These are phyloP conservation scores for Dicentrarchus labrax DNA, from an alignment of 2,113 vertebrate species.

Conservation along the genomic window DNA sequence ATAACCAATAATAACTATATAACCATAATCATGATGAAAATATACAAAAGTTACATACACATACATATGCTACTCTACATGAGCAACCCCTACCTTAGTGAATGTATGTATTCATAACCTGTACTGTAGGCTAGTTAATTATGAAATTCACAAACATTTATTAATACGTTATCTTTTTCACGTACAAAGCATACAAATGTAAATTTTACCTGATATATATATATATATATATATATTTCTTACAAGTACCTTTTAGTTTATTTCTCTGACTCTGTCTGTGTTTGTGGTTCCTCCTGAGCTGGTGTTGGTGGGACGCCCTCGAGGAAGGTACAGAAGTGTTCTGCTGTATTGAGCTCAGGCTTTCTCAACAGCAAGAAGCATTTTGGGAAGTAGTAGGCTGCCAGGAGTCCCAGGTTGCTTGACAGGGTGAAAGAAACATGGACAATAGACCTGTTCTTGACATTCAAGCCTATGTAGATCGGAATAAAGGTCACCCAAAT, in stretches of 20 bases:
- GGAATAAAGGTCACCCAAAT: conserved; percentile 89
- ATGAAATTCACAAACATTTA: neutral
- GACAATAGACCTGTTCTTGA: conserved; percentile 70
- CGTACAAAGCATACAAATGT: neutral
- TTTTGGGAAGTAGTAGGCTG: conserved; percentile 87
- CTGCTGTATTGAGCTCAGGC: conserved; percentile 85
- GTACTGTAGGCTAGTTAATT: neutral
- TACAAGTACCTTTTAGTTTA: conserved; percentile 2
- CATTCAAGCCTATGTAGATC: conserved; percentile 77
- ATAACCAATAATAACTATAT: no score
- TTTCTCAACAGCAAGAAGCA: conserved; percentile 86
- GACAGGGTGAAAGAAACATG: conserved; percentile 79
- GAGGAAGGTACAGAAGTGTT: conserved; percentile 84
- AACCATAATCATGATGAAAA: neutral
- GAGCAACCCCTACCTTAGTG: neutral
- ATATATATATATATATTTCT: neutral
- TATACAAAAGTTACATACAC: no score
- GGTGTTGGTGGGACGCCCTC: conserved; percentile 69
- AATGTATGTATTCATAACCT: neutral
- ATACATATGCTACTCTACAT: neutral
- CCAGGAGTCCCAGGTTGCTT: conserved; percentile 84
- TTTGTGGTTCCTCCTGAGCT: conserved; percentile 65
- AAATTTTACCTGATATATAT: neutral
- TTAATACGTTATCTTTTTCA: neutral
- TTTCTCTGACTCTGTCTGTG: conserved; percentile 30